Percentiles rank a stretch among this genome's conserved stretches.
phyloP scores from a whole-genome alignment of 1,140 invertebrate species.

The Frieseomelitta varia region DNA sequence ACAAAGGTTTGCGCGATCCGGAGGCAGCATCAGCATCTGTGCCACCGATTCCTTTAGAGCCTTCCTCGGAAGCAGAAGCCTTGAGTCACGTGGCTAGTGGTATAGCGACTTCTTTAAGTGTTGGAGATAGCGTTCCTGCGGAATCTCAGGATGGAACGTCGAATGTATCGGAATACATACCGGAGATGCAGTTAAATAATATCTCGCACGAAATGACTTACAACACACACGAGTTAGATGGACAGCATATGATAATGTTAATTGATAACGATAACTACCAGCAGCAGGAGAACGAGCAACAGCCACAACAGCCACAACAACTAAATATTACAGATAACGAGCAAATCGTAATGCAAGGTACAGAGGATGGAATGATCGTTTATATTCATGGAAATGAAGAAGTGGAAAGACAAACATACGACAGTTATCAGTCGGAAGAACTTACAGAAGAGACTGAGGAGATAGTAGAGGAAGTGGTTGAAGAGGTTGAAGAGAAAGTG shows the following conservation, averaged over 20 bases:
- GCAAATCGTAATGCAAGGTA: constrained; percentile 75
- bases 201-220: constrained; percentile 65
- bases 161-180: constrained; percentile 59
- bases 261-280: constrained; percentile 74
- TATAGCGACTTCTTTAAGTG: constrained; percentile 83
- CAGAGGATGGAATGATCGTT: constrained; percentile 76
- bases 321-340: constrained; percentile 71
- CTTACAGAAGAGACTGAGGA: constrained; percentile 68
- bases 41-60: constrained; percentile 71
- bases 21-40: background rate
- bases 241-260: constrained; percentile 77
- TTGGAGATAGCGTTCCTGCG: constrained; percentile 80
- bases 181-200: constrained; percentile 65
- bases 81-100: constrained; percentile 83
- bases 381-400: constrained; percentile 77
- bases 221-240: constrained; percentile 68
- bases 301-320: constrained; percentile 70
- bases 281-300: constrained; percentile 58
- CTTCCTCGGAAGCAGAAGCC: constrained; percentile 83
- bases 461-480: constrained; percentile 54
- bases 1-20: constrained; percentile 68
- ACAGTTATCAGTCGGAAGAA: constrained; percentile 66
- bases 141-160: constrained; percentile 56
- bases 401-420: constrained; percentile 64
- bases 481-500: constrained; percentile 70